Evolutionary conservation across 1,140 invertebrate genomes (phyloP).

Genomic region (Eciton burchellii): DNA sequence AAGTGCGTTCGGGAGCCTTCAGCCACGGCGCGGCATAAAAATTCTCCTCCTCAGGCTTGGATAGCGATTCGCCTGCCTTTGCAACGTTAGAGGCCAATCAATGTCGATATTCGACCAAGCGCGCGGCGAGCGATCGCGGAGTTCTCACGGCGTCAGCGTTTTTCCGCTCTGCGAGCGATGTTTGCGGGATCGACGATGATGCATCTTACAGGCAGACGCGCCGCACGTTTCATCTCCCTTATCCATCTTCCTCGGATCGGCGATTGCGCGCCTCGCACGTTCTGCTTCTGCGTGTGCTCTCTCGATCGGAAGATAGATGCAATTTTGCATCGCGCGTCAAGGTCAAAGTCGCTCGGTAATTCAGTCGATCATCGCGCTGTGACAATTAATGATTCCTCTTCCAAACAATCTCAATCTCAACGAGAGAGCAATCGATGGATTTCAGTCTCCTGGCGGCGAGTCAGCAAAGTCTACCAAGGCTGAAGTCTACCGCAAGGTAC

Average conservation of each 20-base stretch:
- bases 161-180: constrained; percentile 6
- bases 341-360: no score
- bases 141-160: constrained; percentile 39
- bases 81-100: constrained; percentile 44
- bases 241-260: background rate
- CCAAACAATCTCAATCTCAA: no score
- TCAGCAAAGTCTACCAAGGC: no score
- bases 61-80: constrained; percentile 51
- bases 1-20: background rate
- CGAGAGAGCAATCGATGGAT: no score
- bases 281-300: no score
- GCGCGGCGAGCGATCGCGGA: constrained; percentile 20
- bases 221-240: background rate
- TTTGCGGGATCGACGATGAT: constrained; percentile 40
- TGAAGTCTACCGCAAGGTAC: no score
- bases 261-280: no score
- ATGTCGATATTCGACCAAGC: constrained; percentile 37
- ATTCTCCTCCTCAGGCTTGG: constrained; percentile 24
- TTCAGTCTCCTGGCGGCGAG: no score
- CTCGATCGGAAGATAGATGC: no score
- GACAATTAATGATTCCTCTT: no score
- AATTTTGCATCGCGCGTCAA: no score
- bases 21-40: constrained; percentile 22
- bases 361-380: no score
- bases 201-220: background rate